phyloP scores from a whole-genome alignment of 1,140 invertebrate species.

The Drosophila nikananu region DNA sequence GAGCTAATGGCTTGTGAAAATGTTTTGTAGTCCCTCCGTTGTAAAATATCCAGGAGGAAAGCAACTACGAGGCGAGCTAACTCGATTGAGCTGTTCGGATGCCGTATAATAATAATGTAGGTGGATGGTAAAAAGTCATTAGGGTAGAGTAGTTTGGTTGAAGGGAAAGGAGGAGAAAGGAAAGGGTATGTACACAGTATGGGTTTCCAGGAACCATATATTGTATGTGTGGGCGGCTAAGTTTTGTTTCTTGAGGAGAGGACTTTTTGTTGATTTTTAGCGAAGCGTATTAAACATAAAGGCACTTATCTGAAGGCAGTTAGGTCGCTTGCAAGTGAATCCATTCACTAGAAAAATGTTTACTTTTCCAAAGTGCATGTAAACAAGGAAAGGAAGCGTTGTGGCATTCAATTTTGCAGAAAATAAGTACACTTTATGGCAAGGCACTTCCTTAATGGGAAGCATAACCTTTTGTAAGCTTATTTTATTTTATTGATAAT shows the following conservation, averaged over 20 bases:
- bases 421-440: neutral
- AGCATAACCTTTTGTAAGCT: neutral
- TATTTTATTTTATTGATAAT: neutral
- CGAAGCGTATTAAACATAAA: neutral
- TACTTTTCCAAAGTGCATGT: neutral
- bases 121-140: constrained; percentile 42
- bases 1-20: constrained; percentile 75
- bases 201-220: constrained; percentile 10
- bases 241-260: neutral
- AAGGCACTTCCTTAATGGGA: neutral
- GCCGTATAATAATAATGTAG: constrained; percentile 7
- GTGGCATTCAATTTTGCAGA: constrained; percentile 5
- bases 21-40: constrained; percentile 41
- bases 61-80: constrained; percentile 26
- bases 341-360: constrained; percentile 17
- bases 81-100: constrained; percentile 61
- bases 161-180: too few species aligned
- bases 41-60: constrained; percentile 47
- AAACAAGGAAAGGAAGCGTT: neutral
- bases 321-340: neutral
- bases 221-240: constrained; percentile 4
- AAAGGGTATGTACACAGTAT: constrained; percentile 2
- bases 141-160: constrained; percentile 9
- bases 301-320: neutral
- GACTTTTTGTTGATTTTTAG: constrained; percentile 7